These are phyloP conservation scores for Drosophila greeni DNA, from an alignment of 2,888 invertebrate species.

Conservation along the genomic window DNA sequence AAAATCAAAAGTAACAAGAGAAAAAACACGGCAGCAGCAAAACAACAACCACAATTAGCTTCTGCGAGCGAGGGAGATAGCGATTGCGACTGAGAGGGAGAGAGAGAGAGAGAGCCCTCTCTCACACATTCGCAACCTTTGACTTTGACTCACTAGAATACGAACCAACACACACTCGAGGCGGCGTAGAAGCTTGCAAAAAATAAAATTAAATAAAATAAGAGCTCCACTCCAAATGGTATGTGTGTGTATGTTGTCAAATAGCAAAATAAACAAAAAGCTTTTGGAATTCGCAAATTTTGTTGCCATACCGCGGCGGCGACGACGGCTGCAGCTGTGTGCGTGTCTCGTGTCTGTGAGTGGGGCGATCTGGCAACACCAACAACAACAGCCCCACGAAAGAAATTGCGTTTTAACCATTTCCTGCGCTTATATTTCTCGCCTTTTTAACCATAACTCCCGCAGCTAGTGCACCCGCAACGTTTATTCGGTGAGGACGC, in stretches of 20 bases:
- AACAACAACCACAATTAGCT: conserved; percentile 57
- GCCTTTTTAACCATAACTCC: conserved; percentile 7
- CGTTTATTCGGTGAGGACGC: conserved; percentile 15
- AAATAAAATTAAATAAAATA: conserved; percentile 39
- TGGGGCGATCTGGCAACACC: conserved; percentile 67
- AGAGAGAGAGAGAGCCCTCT: neutral
- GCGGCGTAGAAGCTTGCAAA: conserved; percentile 46
- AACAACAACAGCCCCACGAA: conserved; percentile 62
- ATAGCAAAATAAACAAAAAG: conserved; percentile 60
- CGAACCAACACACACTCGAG: conserved; percentile 22
- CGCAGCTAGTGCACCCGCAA: conserved; percentile 16
- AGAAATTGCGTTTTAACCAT: conserved; percentile 67
- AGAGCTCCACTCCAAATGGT: conserved; percentile 24
- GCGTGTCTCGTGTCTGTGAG: conserved; percentile 12
- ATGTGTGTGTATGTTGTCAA: conserved; percentile 51
- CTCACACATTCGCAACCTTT: conserved; percentile 37
- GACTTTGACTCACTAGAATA: conserved; percentile 51
- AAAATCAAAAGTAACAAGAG: conserved; percentile 31
- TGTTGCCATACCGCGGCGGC: conserved; percentile 40
- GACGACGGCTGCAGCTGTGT: conserved; percentile 8
- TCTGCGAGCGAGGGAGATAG: conserved; percentile 39
- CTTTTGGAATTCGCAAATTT: conserved; percentile 59
- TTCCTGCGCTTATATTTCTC: conserved; percentile 48
- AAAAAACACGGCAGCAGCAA: conserved; percentile 18
- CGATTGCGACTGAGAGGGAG: conserved; percentile 8